A percentile compares a stretch with the other conserved stretches of the same genome.
Evolutionary conservation across 2,888 invertebrate species (phyloP).

Genomic region (Acheta domesticus): DNA sequence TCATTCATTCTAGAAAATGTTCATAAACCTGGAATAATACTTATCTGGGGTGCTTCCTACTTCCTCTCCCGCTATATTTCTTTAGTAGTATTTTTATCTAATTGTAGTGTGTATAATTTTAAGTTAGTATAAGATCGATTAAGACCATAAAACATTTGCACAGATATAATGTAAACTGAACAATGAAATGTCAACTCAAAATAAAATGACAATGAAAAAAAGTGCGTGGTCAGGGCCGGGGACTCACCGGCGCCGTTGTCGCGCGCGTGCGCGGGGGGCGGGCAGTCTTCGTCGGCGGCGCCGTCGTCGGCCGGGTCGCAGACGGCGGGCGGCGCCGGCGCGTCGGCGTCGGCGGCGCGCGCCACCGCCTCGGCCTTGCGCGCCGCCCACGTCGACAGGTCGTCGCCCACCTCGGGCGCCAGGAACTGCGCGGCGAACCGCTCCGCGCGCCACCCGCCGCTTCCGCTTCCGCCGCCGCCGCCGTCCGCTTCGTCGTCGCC

Average conservation of each 20-base stretch:
- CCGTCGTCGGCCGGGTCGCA: not conserved
- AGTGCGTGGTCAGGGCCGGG: not conserved
- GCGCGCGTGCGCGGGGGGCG: not conserved
- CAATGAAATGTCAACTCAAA: no score
- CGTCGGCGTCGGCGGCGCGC: not conserved
- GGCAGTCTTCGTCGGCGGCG: not conserved
- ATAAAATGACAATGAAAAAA: no score
- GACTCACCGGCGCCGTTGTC: not conserved
- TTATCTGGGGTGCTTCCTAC: no score
- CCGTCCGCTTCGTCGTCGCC: not conserved
- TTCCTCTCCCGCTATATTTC: no score
- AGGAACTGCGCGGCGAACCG: not conserved
- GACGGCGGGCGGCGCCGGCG: not conserved
- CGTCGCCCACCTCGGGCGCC: not conserved
- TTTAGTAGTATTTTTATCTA: no score
- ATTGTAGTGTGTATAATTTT: no score
- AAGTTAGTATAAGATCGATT: no score
- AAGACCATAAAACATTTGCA: no score
- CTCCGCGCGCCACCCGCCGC: not conserved
- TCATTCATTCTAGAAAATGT: no score
- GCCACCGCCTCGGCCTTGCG: not conserved
- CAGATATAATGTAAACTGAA: no score
- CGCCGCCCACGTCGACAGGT: not conserved
- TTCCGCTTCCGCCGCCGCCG: not conserved
- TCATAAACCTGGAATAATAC: no score